A percentile compares a stretch with the other conserved stretches of the same genome.
phyloP scores from a whole-genome alignment of 2,113 vertebrate genomes.

The Typhlomys cinereus region DNA sequence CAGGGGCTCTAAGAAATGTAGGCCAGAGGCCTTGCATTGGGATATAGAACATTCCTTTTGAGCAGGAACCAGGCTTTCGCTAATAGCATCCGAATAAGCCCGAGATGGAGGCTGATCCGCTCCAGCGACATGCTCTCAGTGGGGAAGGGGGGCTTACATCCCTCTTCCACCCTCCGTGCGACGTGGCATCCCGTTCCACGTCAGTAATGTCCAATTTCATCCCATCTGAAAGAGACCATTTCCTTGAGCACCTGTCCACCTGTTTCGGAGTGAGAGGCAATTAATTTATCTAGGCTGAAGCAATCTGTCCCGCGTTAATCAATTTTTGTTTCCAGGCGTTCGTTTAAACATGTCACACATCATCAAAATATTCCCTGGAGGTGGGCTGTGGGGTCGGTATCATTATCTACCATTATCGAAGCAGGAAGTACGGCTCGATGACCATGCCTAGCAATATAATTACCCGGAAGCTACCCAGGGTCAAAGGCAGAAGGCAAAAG shows the following conservation, averaged over 20 bases:
- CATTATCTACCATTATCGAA: conserved; percentile 5
- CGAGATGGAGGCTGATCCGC: neutral
- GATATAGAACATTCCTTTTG: conserved; percentile 20
- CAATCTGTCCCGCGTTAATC: conserved; percentile 20
- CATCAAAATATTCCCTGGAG: neutral
- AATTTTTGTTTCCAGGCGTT: conserved; percentile 3
- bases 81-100: conserved; percentile 2
- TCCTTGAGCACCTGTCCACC: neutral
- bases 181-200: neutral
- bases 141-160: no score
- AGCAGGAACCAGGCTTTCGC: neutral
- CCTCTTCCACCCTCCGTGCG: neutral
- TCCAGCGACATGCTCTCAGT: neutral
- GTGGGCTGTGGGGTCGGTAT: neutral
- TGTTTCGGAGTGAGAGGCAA: neutral
- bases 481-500: neutral
- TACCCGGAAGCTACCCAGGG: neutral
- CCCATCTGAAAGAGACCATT: neutral
- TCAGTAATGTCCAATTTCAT: neutral
- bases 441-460: neutral
- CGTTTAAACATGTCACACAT: neutral
- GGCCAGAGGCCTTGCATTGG: neutral
- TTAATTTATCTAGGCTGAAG: neutral
- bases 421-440: neutral
- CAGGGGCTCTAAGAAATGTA: conserved; percentile 35